Evolutionary conservation across 1,140 invertebrate species (phyloP).

Genomic region (Probaryconus sp.): DNA sequence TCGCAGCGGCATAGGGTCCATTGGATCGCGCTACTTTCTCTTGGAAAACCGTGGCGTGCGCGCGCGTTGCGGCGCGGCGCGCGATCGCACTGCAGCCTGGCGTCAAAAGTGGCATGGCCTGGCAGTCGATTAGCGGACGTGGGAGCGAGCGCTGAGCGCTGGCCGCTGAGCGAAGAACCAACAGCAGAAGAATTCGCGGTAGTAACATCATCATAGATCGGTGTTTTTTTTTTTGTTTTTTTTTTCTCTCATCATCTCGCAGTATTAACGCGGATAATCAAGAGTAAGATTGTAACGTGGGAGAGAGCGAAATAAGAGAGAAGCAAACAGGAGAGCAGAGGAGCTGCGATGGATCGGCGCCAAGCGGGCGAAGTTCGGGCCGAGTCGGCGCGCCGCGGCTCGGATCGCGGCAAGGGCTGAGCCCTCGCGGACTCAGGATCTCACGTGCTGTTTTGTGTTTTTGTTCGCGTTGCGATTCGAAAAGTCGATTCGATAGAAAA

Average conservation of each 20-base stretch:
- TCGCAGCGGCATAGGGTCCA: too few relatives aligned
- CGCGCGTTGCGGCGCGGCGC: slow-evolving; percentile 6
- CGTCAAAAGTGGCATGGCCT: slow-evolving; percentile 7
- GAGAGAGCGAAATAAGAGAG: too few relatives aligned
- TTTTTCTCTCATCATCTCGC: slow-evolving; percentile 69
- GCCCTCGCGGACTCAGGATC: slow-evolving; percentile 12
- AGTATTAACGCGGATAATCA: too few relatives aligned
- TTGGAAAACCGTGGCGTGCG: slow-evolving; percentile 8
- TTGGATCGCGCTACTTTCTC: slow-evolving; percentile 33
- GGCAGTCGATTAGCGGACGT: slow-evolving; percentile 57
- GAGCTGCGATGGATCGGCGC: too few relatives aligned
- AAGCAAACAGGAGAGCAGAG: too few relatives aligned
- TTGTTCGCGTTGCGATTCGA: too few relatives aligned
- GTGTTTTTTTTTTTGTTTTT: too few relatives aligned
- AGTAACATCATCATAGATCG: slow-evolving; percentile 62
- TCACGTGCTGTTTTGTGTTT: slow-evolving; percentile 38
- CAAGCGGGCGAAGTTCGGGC: too few relatives aligned
- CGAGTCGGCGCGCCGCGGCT: not conserved
- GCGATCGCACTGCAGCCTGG: slow-evolving; percentile 1
- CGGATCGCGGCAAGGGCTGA: slow-evolving; percentile 32
- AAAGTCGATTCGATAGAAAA: too few relatives aligned
- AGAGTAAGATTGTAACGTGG: too few relatives aligned
- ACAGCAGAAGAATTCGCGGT: slow-evolving; percentile 50
- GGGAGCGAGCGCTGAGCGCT: slow-evolving; percentile 59
- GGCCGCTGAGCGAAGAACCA: slow-evolving; percentile 27